Evolutionary conservation across 2,888 invertebrate genomes (phyloP), one percentile per base, ranked within the genome.

Genomic region (Crematogaster levior): DNA sequence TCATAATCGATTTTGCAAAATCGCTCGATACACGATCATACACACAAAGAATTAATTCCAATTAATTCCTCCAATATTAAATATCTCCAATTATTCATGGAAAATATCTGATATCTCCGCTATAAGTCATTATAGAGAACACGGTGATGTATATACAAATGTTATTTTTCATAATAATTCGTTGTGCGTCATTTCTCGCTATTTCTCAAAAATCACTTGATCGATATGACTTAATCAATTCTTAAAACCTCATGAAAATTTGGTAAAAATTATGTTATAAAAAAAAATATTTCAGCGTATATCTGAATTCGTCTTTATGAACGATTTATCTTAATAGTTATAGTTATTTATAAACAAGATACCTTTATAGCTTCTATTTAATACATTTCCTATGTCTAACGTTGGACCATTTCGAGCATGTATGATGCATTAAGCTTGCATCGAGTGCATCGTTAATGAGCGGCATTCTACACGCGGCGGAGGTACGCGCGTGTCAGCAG

Each of bases 401-500:
- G 12, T 53, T 21, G 27, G 18, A 10, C 27, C 77, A 68, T 77
- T 79, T 56, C 34, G 56, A 70, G 56, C 53, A 56, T 56, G 18
- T 43, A 79, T 53, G 53, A 56, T 79, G 70, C 43, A 70, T 56
- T 30, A 6, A 18, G 30, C 24, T 79, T 40, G 77, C 56, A 74
- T 34, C 74, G 46, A 46, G 46, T 74, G 34, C 48, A 70, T 56
- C 56, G 70, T 79, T 79, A 79, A 79, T 79, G 77, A 79, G 43
- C 56, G 53, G 43, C 70, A 51, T 79, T 70, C 43, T 79, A 79
- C 77, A 79, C 77, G 77, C 68, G 77, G 77, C 21, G 65, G 15
- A 21, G 53, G 48, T 75, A 46, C 53, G 53, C 56, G 70, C 63
- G 66, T 74, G 80, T 34, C 56, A 53, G 77, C 82, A 61, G 53